phyloP scores from a whole-genome alignment of 2,888 invertebrate species.

The Patella ulyssiponensis region DNA sequence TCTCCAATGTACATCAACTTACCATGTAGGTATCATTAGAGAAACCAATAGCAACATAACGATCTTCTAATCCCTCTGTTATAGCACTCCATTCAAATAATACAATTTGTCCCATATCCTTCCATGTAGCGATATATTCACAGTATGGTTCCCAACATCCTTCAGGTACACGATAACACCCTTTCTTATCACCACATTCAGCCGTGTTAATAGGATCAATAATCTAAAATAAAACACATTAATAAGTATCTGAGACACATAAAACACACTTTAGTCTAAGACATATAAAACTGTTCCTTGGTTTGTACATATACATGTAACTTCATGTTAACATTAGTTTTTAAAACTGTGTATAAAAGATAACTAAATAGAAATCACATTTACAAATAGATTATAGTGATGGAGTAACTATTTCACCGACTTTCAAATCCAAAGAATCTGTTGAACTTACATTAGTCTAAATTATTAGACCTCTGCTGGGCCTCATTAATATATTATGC shows the following conservation, averaged over 20 bases:
- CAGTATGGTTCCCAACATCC: constrained; percentile 65
- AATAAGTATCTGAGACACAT: neutral
- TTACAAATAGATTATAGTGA: no score
- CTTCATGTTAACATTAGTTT: no score
- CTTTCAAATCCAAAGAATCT: no score
- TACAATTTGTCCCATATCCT: constrained; percentile 32
- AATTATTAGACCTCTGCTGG: no score
- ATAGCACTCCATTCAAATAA: constrained; percentile 62
- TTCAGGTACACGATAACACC: constrained; percentile 68
- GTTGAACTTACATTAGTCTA: no score
- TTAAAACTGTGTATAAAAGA: no score
- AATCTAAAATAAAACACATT: constrained; percentile 21
- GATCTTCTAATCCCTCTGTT: constrained; percentile 63
- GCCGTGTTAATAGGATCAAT: constrained; percentile 56
- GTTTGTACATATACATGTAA: no score
- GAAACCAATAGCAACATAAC: constrained; percentile 67
- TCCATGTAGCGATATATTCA: constrained; percentile 69
- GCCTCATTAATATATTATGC: no score
- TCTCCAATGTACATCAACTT: constrained; percentile 23
- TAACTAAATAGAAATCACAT: no score
- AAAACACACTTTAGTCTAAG: no score
- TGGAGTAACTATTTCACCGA: no score
- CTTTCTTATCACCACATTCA: constrained; percentile 64
- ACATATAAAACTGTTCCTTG: no score
- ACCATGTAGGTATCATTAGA: constrained; percentile 69